These are phyloP conservation scores for Cosmia trapezina DNA, from an alignment of 2,888 invertebrate species.

Conservation along the genomic window DNA sequence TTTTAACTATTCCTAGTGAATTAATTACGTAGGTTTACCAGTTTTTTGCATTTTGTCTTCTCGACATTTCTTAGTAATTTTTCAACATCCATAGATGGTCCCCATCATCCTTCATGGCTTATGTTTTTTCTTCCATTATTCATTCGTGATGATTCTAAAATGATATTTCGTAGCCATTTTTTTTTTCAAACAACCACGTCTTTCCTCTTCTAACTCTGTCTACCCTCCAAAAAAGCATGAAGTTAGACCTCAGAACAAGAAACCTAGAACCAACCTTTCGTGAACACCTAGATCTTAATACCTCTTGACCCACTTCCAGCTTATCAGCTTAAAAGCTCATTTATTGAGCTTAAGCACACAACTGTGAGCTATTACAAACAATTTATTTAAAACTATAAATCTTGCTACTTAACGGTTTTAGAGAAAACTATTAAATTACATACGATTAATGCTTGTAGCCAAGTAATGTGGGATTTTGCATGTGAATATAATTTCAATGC, in stretches of 20 bases:
- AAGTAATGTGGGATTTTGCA: background rate
- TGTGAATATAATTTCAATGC: background rate
- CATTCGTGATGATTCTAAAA: background rate
- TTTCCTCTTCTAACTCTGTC: background rate
- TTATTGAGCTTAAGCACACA: slow-evolving; percentile 55
- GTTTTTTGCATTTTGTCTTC: too few species aligned
- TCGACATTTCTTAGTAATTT: background rate
- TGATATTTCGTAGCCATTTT: too few species aligned
- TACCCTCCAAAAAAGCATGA: background rate
- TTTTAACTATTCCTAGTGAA: too few species aligned
- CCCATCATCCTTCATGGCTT: background rate
- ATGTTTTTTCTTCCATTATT: background rate
- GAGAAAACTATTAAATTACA: slow-evolving; percentile 13
- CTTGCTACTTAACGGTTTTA: background rate
- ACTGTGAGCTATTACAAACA: slow-evolving; percentile 34
- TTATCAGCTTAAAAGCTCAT: slow-evolving; percentile 49
- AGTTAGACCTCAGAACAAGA: background rate
- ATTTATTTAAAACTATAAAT: slow-evolving; percentile 49
- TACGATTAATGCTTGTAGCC: slow-evolving; percentile 2
- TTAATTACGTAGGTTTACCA: too few species aligned
- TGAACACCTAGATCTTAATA: slow-evolving; percentile 36
- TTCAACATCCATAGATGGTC: background rate
- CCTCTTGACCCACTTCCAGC: slow-evolving; percentile 50
- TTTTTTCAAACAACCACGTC: too few species aligned
- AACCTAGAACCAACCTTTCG: slow-evolving; percentile 15